Evolutionary conservation across 2,888 invertebrate species (phyloP), one percentile per base, ranked within the genome.

Genomic region (Thecocarcelia acutangulata): DNA sequence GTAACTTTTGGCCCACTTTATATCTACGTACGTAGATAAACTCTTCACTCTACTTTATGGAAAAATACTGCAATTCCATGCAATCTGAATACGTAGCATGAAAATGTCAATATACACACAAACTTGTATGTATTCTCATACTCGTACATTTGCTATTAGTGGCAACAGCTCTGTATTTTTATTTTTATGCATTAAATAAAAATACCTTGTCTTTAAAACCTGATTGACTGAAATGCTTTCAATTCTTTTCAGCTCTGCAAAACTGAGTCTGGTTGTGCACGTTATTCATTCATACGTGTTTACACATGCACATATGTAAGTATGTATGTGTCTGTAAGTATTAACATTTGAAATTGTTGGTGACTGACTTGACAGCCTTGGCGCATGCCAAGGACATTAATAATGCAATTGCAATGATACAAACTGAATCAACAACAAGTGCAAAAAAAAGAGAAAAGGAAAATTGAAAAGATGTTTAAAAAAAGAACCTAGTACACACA

Each of bases 341-440:
- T 52, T 24, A n/a, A n/a, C 9, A 40, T 48, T 58, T 37, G 8
- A 42, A 59, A 61, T 73, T 68, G 44, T 68, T 72, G 72, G 68
- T 74, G 42, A 59, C 61, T 61, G 59, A 72, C 64, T 73, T 69
- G 73, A 70, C 37, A 74, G 61, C 81, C 83, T 79, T 81, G 70
- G 72, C 80, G 80, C 70, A 81, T 72, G 83, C 66, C 83, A 83
- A 83, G 83, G 87, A 86, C 86, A 84, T 85, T 84, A 85, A 84
- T 84, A 85, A 87, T 87, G 87, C 88, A 87, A 85, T 86, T 88
- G 83, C 84, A 86, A 85, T 85, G 84, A 85, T 56, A 85, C 40
- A 78, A 78, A 63, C 46, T 33, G 42, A 61, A 54, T 15, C 24
- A 74, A 42, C 12, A 42, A 21, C 63, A 37, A 64, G 19, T 58